Evolutionary conservation across 2,888 invertebrate species (phyloP).

Genomic region (Volucella inanis): DNA sequence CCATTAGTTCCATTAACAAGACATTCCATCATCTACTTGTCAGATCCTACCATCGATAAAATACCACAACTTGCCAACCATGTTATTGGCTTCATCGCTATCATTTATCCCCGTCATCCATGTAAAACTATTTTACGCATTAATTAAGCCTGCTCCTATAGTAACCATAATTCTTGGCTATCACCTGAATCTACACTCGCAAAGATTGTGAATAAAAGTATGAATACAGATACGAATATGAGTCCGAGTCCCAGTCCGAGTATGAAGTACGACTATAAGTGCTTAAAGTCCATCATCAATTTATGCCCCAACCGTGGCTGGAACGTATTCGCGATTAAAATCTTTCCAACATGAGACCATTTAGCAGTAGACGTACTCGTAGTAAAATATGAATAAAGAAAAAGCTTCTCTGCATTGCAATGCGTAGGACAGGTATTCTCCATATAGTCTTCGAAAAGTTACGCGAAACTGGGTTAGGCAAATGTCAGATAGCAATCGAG

Average conservation of each 20-base stretch:
- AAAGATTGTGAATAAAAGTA: too few relatives aligned
- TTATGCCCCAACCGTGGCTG: not conserved
- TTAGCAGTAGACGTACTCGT: not conserved
- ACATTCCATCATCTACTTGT: slow-evolving; percentile 35
- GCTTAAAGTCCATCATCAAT: too few relatives aligned
- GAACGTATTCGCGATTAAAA: slow-evolving; percentile 15
- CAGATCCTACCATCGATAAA: slow-evolving; percentile 17
- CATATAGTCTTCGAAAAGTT: slow-evolving; percentile 4
- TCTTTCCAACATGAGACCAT: slow-evolving; percentile 9
- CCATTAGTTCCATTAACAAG: slow-evolving; percentile 17
- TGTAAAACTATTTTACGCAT: not conserved
- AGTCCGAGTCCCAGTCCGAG: too few relatives aligned
- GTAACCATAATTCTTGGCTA: not conserved
- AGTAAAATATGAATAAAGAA: not conserved
- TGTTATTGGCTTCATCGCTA: slow-evolving; percentile 12
- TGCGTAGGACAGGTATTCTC: not conserved
- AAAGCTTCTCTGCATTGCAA: not conserved
- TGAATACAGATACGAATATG: too few relatives aligned
- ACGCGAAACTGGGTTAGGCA: slow-evolving; percentile 13
- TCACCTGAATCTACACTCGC: not conserved
- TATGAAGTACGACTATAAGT: too few relatives aligned
- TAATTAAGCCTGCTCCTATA: not conserved
- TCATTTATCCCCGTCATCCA: not conserved
- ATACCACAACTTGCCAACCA: slow-evolving; percentile 17
- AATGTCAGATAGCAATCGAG: slow-evolving; percentile 27